Evolutionary conservation across 1,140 invertebrate genomes (phyloP).

Genomic region (Polypedilum vanderplanki): DNA sequence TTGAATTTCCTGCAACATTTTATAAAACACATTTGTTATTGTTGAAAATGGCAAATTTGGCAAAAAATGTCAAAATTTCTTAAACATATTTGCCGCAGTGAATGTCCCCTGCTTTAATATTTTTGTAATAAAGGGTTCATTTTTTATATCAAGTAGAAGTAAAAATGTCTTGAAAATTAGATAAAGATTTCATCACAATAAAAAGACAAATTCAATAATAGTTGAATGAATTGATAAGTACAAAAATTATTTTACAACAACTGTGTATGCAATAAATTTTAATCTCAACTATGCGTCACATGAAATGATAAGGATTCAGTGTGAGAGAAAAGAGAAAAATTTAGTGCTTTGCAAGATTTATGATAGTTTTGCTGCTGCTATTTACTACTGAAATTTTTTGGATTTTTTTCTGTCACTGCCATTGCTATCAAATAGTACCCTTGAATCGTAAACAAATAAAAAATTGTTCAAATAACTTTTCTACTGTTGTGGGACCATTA

Average conservation of each 20-base stretch:
- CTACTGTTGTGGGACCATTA: neutral
- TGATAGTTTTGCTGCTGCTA: neutral
- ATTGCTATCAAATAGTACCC: conserved; percentile 10
- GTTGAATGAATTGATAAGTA: neutral
- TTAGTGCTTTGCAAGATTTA: neutral
- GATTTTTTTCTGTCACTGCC: conserved; percentile 4
- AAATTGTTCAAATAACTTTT: neutral
- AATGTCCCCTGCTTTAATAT: too few relatives aligned
- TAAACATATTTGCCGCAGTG: too few relatives aligned
- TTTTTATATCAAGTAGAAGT: too few relatives aligned
- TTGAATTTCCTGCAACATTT: too few relatives aligned
- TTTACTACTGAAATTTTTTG: neutral
- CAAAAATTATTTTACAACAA: neutral
- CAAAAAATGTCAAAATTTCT: too few relatives aligned
- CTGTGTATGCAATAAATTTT: neutral
- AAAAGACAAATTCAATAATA: neutral
- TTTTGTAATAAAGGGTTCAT: too few relatives aligned
- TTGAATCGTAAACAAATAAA: neutral
- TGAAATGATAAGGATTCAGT: neutral
- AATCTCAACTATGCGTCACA: neutral
- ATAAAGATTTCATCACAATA: neutral
- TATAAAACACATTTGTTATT: too few relatives aligned
- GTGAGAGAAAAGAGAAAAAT: neutral
- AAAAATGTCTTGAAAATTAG: too few relatives aligned
- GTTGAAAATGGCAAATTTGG: too few relatives aligned